Evolutionary conservation across 1,140 invertebrate species (phyloP), one percentile per base, ranked within the genome.

Genomic region (Procambarus virginalis): DNA sequence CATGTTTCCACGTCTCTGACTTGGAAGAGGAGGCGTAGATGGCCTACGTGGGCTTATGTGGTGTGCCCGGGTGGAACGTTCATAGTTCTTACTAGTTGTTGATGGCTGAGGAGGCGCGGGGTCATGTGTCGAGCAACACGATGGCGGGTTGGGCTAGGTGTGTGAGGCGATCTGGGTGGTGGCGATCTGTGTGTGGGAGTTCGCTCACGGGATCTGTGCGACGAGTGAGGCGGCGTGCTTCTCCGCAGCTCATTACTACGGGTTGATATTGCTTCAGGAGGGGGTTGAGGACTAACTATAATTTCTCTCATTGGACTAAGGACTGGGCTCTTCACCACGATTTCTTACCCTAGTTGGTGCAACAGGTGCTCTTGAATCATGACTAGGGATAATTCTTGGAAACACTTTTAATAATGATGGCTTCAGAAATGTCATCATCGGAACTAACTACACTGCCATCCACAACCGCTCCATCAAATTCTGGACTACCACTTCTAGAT

Each of bases 401-500:
- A 78, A 78, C 70, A 78, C 22, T 77, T 81, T 90, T 90, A 58
- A 89, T 75, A 68, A 90, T 64, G 70, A 86, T 64, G 12, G 82
- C 60, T 73, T 91, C 91, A 68, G 86, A 76, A 73, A 87, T 70
- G 34, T 91, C 91, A 85, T 88, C 86, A 75, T 91, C 91, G 6
- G 91, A 91, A 84, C 81, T 85, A 55, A 12, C 8, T 79, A 84
- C 80, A 75, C 90, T 86, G 45, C 82, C 82, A 78, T 89, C 86
- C 22, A 48, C 45, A 80, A 78, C 82, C 58, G 48, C 58, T 34
- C 68, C 75, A 58, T 84, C 91, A 85, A 73, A 88, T 70, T 85
- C 86, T 73, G 91, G 91, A 85, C 85, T 91, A 82, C 86, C 91
- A 91, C 91, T 91, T 58, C 91, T 46, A 58, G 91, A 84, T 85